These are phyloP conservation scores for Ramazzottius varieornatus DNA, from an alignment of 2,888 invertebrate species.

Conservation along the genomic window DNA sequence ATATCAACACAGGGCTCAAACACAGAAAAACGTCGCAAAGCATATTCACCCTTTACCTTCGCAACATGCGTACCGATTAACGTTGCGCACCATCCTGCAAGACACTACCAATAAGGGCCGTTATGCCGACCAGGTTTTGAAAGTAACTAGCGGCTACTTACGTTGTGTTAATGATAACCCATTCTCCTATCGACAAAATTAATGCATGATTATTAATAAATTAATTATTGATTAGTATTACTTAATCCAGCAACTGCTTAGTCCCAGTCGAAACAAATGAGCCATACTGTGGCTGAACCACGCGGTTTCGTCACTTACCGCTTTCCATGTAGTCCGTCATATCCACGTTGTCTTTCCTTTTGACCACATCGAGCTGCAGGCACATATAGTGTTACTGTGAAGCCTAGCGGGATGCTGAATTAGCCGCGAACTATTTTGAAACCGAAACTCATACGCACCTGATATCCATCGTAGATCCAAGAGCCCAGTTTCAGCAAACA, in stretches of 20 bases:
- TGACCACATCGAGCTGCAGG: slow-evolving; percentile 16
- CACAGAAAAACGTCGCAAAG: too few species aligned
- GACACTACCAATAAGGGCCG: too few species aligned
- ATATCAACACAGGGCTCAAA: too few species aligned
- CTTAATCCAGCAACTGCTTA: background rate
- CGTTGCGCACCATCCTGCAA: slow-evolving; percentile 3
- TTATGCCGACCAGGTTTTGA: too few species aligned
- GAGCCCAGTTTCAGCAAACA: slow-evolving; percentile 19
- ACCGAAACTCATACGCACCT: slow-evolving; percentile 14
- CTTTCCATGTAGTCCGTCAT: slow-evolving; percentile 19
- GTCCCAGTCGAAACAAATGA: background rate
- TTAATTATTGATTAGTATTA: background rate
- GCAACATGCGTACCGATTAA: background rate
- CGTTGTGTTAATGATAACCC: slow-evolving; percentile 13
- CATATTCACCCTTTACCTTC: too few species aligned
- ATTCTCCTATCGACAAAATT: slow-evolving; percentile 11
- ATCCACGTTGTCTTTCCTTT: slow-evolving; percentile 16
- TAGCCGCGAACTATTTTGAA: too few species aligned
- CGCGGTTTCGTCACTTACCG: slow-evolving; percentile 15
- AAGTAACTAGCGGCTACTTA: too few species aligned
- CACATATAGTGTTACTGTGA: too few species aligned
- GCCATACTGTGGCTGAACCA: background rate
- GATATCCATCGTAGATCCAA: slow-evolving; percentile 19
- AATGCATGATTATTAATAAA: too few species aligned
- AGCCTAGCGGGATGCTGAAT: too few species aligned